These are phyloP conservation scores for Protobothrops mucrosquamatus DNA, from an alignment of 2,113 vertebrate species.

Conservation along the genomic window DNA sequence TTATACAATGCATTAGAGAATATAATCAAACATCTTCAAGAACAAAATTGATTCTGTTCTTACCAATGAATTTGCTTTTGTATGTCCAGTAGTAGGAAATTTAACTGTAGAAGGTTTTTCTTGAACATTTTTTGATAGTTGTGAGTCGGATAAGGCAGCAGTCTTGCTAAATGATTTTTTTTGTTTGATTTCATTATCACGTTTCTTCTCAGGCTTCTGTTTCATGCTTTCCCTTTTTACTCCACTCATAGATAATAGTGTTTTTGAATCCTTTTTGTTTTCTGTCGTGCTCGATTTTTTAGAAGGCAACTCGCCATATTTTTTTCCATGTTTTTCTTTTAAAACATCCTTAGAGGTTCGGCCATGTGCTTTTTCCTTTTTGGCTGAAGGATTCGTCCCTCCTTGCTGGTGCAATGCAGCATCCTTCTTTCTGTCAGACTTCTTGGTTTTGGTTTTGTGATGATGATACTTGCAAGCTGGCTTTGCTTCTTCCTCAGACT, in stretches of 20 bases:
- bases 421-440: constrained; percentile 36
- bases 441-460: constrained; percentile 40
- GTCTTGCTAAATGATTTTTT: constrained; percentile 25
- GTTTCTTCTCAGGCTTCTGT: constrained; percentile 22
- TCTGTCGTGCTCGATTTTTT: constrained; percentile 9
- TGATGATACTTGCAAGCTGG: constrained; percentile 21
- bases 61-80: constrained; percentile 55
- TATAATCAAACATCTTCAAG: not conserved
- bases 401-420: not conserved
- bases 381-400: constrained; percentile 20
- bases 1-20: not conserved
- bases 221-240: constrained; percentile 45
- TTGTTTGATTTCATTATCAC: not conserved
- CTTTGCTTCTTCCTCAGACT: constrained; percentile 37
- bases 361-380: constrained; percentile 31
- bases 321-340: constrained; percentile 25
- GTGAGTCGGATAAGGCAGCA: constrained; percentile 12
- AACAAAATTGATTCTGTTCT: constrained; percentile 33
- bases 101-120: constrained; percentile 31
- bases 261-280: constrained; percentile 38
- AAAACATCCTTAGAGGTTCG: constrained; percentile 5
- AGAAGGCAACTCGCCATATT: not conserved
- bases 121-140: constrained; percentile 7
- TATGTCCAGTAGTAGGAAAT: constrained; percentile 36
- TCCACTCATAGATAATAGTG: constrained; percentile 30